phyloP scores from a whole-genome alignment of 1,140 invertebrate genomes.

The Homarus americanus region DNA sequence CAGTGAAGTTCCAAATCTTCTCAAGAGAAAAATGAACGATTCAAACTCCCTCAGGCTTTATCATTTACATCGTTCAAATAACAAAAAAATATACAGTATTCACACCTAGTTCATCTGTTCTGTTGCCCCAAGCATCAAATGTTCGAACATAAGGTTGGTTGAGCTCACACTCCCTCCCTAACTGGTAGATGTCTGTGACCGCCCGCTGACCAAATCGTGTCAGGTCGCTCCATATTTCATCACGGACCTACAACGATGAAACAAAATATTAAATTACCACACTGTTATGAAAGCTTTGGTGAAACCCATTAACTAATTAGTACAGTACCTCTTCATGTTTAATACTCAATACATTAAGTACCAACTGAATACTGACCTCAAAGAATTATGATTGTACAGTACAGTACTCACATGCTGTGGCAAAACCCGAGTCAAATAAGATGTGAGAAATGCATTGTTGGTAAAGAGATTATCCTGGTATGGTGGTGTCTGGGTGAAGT shows the following conservation, averaged over 20 bases:
- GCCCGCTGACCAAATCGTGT: conserved; percentile 80
- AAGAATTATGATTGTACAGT: neutral
- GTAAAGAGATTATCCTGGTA: conserved; percentile 58
- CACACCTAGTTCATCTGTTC: conserved; percentile 80
- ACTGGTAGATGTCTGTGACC: conserved; percentile 79
- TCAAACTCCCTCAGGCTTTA: too few species aligned
- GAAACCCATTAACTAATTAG: too few species aligned
- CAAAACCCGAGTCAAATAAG: conserved; percentile 43
- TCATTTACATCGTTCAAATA: too few species aligned
- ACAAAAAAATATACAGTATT: too few species aligned
- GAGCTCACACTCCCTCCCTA: conserved; percentile 80
- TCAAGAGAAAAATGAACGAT: too few species aligned
- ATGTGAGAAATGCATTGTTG: conserved; percentile 58
- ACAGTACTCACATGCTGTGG: conserved; percentile 27
- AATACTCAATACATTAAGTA: too few species aligned
- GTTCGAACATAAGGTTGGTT: conserved; percentile 80
- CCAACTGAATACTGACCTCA: too few species aligned
- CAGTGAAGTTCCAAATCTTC: too few species aligned
- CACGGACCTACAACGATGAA: neutral
- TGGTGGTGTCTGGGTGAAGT: conserved; percentile 57
- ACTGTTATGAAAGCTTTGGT: too few species aligned
- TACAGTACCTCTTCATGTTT: too few species aligned
- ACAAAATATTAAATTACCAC: too few species aligned
- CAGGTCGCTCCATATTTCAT: conserved; percentile 77
- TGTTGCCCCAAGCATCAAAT: conserved; percentile 81